phyloP scores from a whole-genome alignment of 2,797 vertebrate species.

The Zonotrichia albicollis region DNA sequence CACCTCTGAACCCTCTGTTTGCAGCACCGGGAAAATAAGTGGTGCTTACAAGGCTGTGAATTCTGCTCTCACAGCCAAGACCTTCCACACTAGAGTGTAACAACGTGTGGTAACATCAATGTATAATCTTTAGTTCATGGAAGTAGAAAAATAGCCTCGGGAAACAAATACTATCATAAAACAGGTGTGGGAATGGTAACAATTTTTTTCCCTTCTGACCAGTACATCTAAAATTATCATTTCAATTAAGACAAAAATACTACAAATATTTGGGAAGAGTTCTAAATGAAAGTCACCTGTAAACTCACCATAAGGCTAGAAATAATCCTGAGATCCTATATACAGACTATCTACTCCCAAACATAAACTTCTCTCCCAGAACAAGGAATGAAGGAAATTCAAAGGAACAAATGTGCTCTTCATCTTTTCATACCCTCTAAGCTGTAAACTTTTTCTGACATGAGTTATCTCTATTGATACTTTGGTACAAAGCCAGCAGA shows the following conservation, averaged over 20 bases:
- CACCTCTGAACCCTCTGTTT: neutral
- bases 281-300: neutral
- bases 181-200: neutral
- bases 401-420: neutral
- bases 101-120: neutral
- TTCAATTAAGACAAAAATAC: neutral
- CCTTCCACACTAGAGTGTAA: neutral
- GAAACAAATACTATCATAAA: neutral
- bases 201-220: neutral
- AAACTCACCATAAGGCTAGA: neutral
- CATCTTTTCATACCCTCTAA: neutral
- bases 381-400: neutral
- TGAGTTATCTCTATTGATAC: neutral
- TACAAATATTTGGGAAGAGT: neutral
- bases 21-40: neutral
- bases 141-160: neutral
- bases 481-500: neutral
- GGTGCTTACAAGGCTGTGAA: neutral
- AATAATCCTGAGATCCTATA: neutral
- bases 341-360: neutral
- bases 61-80: neutral
- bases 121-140: neutral
- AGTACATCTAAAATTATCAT: neutral
- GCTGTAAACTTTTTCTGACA: neutral
- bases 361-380: neutral